Base-by-base conservation (phyloP, 2,113 vertebrate genomes). In the Noctilio leporinus region DNA sequence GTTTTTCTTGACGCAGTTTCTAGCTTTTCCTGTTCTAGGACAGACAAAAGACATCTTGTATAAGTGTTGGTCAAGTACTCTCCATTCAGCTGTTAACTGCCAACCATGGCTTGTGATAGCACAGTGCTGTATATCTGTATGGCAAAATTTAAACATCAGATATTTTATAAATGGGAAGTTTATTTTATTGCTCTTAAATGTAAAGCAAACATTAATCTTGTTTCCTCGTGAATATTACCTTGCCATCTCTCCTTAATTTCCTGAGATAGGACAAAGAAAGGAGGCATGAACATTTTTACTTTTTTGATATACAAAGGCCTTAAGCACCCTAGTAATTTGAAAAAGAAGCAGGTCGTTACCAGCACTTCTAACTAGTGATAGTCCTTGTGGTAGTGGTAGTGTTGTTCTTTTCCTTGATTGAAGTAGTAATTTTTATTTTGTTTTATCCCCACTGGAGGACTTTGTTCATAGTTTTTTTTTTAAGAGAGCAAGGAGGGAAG, bases 31-130 rank as follows among this genome's bases (percentile, higher is more conserved):
- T 84, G 24, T 78, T 59, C 33, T 53, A 83, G 59, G 49, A 90
- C 92, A 78, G 81, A 95, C 69, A 93, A 82, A 94, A 89, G 80
- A 69, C 76, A 73, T 91, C 65, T 94, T 94, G 35, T 75, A 80
- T 93, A 89, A 93, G 43, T 96, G 16, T 91, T 72, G 55, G 30
- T 84, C 76, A 64, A 40, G 45, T 90, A 93, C 78, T 91, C 55
- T 73, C 62, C 9, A 62, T 95, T 69, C 88, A 67, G 28, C 26
- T 86, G 47, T 57, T 57, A 81, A 6, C 55, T 95, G 62, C 82
- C 76, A 96, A 3, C 64, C 72, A 84, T 30, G 83, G n/a, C 95
- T 94, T 93, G 53, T 93, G 59, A 57, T 86, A 64, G 49, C 19
- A 65, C 59, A 9, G 7, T 83, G 38, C 67, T 91, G 2, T 92